phyloP scores from a whole-genome alignment of 2,888 invertebrate species.

The Rotaria sp. region DNA sequence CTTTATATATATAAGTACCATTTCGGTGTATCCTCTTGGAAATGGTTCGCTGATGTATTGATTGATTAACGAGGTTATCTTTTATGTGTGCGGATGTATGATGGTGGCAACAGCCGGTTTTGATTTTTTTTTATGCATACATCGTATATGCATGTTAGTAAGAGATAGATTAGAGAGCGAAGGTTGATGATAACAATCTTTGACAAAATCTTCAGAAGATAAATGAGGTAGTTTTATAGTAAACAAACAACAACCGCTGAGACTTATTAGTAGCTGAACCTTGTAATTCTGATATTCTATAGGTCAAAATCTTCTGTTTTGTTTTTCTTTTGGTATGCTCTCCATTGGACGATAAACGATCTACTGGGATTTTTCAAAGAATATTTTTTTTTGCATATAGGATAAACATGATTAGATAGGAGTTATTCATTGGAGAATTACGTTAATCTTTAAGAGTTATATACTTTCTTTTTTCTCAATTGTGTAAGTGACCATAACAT shows the following conservation, averaged over 20 bases:
- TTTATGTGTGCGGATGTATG: not conserved
- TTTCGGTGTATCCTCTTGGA: not conserved
- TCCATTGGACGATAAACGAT: not conserved
- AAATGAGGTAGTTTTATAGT: not conserved
- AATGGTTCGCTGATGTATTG: not conserved
- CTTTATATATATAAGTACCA: not conserved
- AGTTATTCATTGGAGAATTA: not conserved
- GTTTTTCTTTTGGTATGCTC: not conserved
- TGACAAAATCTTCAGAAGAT: not conserved
- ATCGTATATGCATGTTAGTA: not conserved
- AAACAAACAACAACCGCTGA: slow-evolving; percentile 2
- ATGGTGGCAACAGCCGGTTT: slow-evolving; percentile 1
- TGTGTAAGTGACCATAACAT: not conserved
- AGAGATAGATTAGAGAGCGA: not conserved
- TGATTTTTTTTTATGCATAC: not conserved
- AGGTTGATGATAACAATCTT: slow-evolving; percentile 22
- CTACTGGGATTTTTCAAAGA: not conserved
- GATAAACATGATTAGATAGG: not conserved
- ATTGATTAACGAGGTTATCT: not conserved
- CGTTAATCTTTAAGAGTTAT: not conserved
- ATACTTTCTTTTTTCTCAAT: not conserved
- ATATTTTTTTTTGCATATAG: not conserved
- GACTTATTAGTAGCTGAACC: not conserved
- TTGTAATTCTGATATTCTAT: not conserved
- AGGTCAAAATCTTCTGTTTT: not conserved